These are phyloP conservation scores for human DNA, from an alignment of 2,113 vertebrate species.

Conservation along the genomic window DNA sequence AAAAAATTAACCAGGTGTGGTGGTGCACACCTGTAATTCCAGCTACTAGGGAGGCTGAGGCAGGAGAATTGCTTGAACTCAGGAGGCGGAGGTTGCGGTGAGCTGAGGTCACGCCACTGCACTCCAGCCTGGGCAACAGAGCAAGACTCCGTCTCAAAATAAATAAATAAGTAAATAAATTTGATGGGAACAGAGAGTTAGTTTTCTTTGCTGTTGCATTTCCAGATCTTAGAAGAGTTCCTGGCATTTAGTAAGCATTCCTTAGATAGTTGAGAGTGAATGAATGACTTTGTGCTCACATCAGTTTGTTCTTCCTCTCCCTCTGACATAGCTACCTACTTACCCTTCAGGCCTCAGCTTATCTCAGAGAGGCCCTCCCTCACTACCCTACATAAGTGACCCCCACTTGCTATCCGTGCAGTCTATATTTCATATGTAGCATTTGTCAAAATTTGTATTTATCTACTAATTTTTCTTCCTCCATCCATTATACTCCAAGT, in stretches of 20 bases:
- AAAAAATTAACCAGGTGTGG: too few species aligned
- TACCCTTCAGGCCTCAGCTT: neutral
- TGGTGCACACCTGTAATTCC: too few species aligned
- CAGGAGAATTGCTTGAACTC: too few species aligned
- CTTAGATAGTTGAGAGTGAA: neutral
- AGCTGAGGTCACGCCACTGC: too few species aligned
- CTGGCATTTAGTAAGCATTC: neutral
- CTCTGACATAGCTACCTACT: neutral
- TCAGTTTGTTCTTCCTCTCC: neutral
- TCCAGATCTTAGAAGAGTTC: neutral
- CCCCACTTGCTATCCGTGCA: neutral
- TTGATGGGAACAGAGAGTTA: neutral
- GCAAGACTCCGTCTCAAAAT: too few species aligned
- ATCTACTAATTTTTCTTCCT: neutral
- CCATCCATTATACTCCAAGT: neutral
- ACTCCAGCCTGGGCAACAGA: too few species aligned
- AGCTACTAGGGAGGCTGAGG: too few species aligned
- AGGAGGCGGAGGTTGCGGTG: too few species aligned
- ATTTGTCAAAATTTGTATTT: neutral
- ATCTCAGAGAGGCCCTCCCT: neutral
- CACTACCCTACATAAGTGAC: accelerated
- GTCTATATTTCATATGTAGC: neutral
- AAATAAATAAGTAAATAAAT: too few species aligned
- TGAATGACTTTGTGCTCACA: neutral
- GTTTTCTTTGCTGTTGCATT: neutral